Conservation (phyloP, 2,113 vertebrate species). For the Poeciliopsis occidentalis region DNA sequence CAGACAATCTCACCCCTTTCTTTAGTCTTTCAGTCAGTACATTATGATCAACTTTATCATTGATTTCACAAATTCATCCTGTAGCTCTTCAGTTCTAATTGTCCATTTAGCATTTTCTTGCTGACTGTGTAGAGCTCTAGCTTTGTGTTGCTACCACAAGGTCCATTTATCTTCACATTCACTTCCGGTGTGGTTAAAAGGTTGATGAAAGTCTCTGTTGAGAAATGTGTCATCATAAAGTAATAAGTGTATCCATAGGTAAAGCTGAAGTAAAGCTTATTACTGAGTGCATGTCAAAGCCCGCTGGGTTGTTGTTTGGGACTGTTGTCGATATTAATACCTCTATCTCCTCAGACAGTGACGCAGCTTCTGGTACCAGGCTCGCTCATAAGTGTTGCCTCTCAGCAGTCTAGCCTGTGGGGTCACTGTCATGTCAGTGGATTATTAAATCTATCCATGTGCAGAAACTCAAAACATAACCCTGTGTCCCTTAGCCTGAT, state of each 20-base stretch:
- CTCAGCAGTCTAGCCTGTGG: conserved; percentile 16
- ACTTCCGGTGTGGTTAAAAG: background rate
- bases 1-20: too few species aligned
- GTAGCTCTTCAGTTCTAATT: background rate
- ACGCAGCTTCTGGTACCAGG: background rate
- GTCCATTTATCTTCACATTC: background rate
- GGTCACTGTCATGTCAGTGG: conserved; percentile 23
- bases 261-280: conserved; percentile 29
- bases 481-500: background rate
- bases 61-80: background rate
- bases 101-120: background rate
- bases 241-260: conserved; percentile 12
- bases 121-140: background rate
- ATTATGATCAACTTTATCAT: background rate
- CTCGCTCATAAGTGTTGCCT: conserved; percentile 29
- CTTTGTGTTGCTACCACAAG: too few species aligned
- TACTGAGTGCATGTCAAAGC: conserved; percentile 3
- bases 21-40: too few species aligned
- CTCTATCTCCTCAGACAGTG: conserved; percentile 4
- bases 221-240: background rate
- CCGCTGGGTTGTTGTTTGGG: conserved; percentile 24
- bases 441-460: conserved; percentile 23
- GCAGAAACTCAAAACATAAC: background rate
- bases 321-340: conserved; percentile 56
- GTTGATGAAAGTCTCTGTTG: background rate